Evolutionary conservation across 1,140 invertebrate species (phyloP).

Genomic region (Lepidurus apus): DNA sequence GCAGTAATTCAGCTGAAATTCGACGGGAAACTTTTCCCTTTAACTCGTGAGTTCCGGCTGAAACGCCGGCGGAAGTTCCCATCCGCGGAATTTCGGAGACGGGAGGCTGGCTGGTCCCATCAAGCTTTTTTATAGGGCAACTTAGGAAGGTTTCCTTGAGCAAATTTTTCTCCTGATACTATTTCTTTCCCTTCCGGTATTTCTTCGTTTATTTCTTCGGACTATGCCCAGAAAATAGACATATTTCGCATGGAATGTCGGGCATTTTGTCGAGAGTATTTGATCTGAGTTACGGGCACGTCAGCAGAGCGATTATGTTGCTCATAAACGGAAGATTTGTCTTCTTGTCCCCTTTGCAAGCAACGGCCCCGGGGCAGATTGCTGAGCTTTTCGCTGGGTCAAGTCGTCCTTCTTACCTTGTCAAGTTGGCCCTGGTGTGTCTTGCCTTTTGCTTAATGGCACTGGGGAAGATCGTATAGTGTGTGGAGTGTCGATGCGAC

Average conservation of each 20-base stretch:
- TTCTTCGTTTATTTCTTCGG: background rate
- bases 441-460: slow-evolving; percentile 15
- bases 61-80: background rate
- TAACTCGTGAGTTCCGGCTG: too few species aligned
- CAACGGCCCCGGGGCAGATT: background rate
- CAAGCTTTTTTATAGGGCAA: slow-evolving; percentile 11
- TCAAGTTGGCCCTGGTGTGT: background rate
- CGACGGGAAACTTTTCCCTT: too few species aligned
- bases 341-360: background rate
- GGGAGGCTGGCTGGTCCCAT: background rate
- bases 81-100: background rate
- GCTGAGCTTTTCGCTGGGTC: slow-evolving; percentile 12
- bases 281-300: slow-evolving; percentile 8
- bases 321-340: slow-evolving; percentile 19
- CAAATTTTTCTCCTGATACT: background rate
- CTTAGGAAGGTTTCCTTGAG: background rate
- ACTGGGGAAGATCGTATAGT: background rate
- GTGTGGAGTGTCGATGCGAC: background rate
- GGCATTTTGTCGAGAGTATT: background rate
- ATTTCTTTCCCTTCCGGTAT: background rate
- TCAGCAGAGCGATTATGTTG: slow-evolving; percentile 7
- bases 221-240: background rate
- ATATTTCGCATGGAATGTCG: background rate
- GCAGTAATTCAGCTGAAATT: too few species aligned
- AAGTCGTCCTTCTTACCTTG: slow-evolving; percentile 7